Base-by-base conservation (phyloP, 2,888 invertebrate species). In the Polyommatus iphigenia region DNA sequence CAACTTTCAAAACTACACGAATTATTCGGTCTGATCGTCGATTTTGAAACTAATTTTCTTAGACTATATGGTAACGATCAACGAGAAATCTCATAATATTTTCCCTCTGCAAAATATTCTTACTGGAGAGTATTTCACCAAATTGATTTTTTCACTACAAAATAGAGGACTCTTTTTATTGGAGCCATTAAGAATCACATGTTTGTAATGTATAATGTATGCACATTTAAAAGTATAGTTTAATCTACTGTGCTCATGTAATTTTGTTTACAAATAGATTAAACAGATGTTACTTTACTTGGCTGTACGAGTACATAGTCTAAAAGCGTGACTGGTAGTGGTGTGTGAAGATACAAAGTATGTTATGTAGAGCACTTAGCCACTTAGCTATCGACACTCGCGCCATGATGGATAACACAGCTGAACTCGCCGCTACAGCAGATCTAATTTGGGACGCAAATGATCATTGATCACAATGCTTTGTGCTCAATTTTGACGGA, bases 361-460 rank as follows among this genome's bases (percentile, higher is more conserved):
- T 8, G 59, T 54, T 5, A 18, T n/a, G n/a, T n/a, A n/a, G 8
- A n/a, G 20, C 59, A 59, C 59, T 59, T 59, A 20, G 59, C 59
- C 59, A 59, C 59, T 59, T 59, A 59, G 59, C 59, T 59, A 59
- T 59, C 18, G 59, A 20, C 59, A 59, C 59, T 20, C 20, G 59
- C 20, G n/a, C 59, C 59, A 20, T 59, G 59, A 59, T 59, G 59
- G 59, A 59, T 59, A 59, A 59, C 59, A 59, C 59, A 59, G 59
- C 59, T 59, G 59, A 59, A 20, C 59, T 54, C 54, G 54, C 1
- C 54, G 54, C 50, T 59, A n/a, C 59, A 59, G 20, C 59, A 59
- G 20, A 59, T n/a, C 20, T 59, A 20, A 59, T 59, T 59, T 59
- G 59, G 59, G 59, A 59, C 59, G 59, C 20, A 59, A 59, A 20